Evolutionary conservation across 2,113 vertebrate genomes (phyloP).

Genomic region (Mohoua ochrocephala): DNA sequence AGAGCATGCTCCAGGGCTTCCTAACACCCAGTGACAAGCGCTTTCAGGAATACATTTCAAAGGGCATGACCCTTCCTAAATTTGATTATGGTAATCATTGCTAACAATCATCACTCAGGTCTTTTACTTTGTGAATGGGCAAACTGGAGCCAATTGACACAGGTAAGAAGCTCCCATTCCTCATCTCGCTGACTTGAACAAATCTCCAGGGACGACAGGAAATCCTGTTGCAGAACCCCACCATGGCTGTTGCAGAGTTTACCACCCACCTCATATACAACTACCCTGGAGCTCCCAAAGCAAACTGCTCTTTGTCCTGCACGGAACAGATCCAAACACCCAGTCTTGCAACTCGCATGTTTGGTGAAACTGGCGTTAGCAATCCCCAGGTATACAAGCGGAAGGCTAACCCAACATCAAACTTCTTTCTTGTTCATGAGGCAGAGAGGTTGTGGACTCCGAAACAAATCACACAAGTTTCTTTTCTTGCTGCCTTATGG

Average conservation of each 20-base stretch:
- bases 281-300: not conserved
- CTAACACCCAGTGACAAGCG: not conserved
- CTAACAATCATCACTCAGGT: not conserved
- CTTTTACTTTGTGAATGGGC: not conserved
- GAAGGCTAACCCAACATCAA: not conserved
- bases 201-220: not conserved
- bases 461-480: not conserved
- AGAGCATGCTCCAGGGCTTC: not conserved
- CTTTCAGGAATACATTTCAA: not conserved
- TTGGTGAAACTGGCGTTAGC: not conserved
- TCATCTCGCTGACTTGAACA: not conserved
- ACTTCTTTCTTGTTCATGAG: not conserved
- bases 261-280: fast-evolving
- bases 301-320: not conserved
- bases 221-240: not conserved
- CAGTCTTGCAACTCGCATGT: not conserved
- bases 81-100: not conserved
- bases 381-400: not conserved
- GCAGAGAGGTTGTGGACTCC: not conserved
- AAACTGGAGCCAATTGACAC: not conserved
- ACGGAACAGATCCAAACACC: fast-evolving
- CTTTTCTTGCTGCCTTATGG: not conserved
- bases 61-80: not conserved
- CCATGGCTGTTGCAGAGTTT: not conserved
- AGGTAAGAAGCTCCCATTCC: not conserved